Base-by-base conservation (phyloP, 1,140 invertebrate species). In the Aporrectodea caliginosa region DNA sequence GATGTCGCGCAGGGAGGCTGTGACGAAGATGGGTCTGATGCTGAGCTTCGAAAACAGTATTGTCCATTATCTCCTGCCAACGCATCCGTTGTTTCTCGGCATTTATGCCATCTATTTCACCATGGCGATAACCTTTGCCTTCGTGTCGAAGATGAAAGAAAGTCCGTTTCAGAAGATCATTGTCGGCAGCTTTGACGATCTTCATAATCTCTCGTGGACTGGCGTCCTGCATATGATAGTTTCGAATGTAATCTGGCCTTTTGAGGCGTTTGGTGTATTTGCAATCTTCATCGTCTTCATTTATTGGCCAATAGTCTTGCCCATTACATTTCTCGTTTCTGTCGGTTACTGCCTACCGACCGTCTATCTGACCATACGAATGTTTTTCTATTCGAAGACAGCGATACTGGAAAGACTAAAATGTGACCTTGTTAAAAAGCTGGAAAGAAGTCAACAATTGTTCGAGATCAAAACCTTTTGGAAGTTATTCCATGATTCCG, bases 61-160 rank as follows among this genome's bases (percentile, higher is more conserved):
- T 35, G 82, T 87, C 33, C 87, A 87, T 79, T 86, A 86, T 78
- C 82, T 86, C 12, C n/a, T n/a, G n/a, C 87, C 87, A 6, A 84
- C 83, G 12, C 85, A 87, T 77, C 82, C 82, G 1, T 68, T 87
- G 16, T 88, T 88, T 79, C 83, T 87, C 30, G 80, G 81, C 31
- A 82, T 84, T 0, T 88, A 87, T 80, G 74, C 82, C 22, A 81
- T 87, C 69, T 87, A 87, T 78, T 83, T 86, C 73, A 43, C 85
- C 1, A 78, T 82, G 6, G 85, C 84, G 32, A 12, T 84, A 1
- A 71, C 85, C 16, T 80, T 88, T 29, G 85, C 83, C 16, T 85
- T 84, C 71, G 30, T 74, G 35, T 27, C 76, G 43, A 16, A 32
- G 35, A 72, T n/a, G 16, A 30, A 81, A n/a, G 69, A 79, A 30